Conservation (phyloP, 2,113 vertebrate species). For the Platichthys flesus region DNA sequence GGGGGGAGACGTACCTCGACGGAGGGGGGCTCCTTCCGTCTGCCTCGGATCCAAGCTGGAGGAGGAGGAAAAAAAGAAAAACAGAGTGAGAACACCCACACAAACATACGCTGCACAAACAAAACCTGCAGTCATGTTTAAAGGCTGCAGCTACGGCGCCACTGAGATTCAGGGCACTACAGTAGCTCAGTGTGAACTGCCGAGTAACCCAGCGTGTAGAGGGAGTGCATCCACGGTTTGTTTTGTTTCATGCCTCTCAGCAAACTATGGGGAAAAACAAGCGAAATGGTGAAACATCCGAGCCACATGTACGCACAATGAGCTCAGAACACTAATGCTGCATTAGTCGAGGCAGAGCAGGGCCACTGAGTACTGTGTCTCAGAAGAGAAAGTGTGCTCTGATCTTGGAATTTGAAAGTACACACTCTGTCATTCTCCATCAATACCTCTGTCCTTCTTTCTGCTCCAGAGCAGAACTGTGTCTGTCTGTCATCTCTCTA, state of each 20-base stretch:
- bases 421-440: slow-evolving; percentile 63
- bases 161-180: slow-evolving; percentile 47
- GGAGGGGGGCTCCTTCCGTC: slow-evolving; percentile 91
- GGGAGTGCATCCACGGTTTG: not conserved
- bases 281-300: slow-evolving; percentile 11
- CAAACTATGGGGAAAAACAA: slow-evolving; percentile 45
- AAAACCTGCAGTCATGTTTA: slow-evolving; percentile 71
- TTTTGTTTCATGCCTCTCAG: slow-evolving; percentile 47
- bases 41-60: slow-evolving; percentile 96
- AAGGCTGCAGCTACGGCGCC: slow-evolving; percentile 57
- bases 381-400: slow-evolving; percentile 42
- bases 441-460: slow-evolving; percentile 62
- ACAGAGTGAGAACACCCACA: slow-evolving; percentile 72
- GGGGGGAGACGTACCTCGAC: slow-evolving; percentile 84
- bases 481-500: slow-evolving; percentile 55
- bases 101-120: slow-evolving; percentile 70
- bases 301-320: slow-evolving; percentile 8
- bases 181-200: slow-evolving; percentile 34
- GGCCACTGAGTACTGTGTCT: slow-evolving; percentile 46
- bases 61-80: slow-evolving; percentile 58
- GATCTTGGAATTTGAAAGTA: slow-evolving; percentile 67
- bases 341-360: slow-evolving; percentile 40
- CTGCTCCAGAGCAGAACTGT: slow-evolving; percentile 52
- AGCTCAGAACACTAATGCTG: slow-evolving; percentile 33
- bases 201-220: slow-evolving; percentile 6